A percentile compares a stretch with the other conserved stretches of the same genome.
Conservation (phyloP, 2,797 vertebrate species). For the Scolopax rusticola region DNA sequence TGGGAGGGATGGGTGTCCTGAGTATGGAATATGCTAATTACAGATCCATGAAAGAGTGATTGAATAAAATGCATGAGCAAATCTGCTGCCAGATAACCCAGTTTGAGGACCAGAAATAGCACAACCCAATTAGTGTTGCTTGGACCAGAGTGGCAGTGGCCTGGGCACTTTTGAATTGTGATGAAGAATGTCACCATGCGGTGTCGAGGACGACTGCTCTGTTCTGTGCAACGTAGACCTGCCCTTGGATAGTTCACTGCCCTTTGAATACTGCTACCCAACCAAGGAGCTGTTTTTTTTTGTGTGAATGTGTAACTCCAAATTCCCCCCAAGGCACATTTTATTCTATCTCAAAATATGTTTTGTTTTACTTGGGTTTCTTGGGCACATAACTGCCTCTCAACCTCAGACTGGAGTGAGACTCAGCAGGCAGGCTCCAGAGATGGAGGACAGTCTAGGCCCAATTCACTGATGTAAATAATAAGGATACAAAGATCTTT, state of each 20-base stretch:
- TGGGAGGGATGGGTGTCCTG: background rate
- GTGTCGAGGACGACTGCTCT: rapidly evolving
- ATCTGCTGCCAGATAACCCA: background rate
- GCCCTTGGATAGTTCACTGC: background rate
- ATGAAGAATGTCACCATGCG: background rate
- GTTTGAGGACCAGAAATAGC: background rate
- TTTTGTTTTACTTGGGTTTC: background rate
- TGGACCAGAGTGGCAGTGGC: background rate
- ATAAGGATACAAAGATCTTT: background rate
- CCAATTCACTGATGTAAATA: background rate
- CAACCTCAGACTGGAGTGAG: background rate
- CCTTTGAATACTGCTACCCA: background rate
- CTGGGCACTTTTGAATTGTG: background rate
- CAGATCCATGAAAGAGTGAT: background rate
- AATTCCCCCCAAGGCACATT: background rate
- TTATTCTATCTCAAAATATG: background rate
- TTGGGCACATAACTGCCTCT: background rate
- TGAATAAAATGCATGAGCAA: background rate
- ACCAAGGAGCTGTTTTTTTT: background rate
- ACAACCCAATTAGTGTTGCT: rapidly evolving
- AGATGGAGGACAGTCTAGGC: background rate
- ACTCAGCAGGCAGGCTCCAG: background rate
- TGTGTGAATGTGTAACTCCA: background rate
- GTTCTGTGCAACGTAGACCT: background rate
- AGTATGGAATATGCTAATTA: background rate